Percentiles rank a stretch among this genome's conserved stretches.
These are phyloP conservation scores for Cheilosia urbana DNA, from an alignment of 2,888 invertebrate genomes.

Conservation along the genomic window DNA sequence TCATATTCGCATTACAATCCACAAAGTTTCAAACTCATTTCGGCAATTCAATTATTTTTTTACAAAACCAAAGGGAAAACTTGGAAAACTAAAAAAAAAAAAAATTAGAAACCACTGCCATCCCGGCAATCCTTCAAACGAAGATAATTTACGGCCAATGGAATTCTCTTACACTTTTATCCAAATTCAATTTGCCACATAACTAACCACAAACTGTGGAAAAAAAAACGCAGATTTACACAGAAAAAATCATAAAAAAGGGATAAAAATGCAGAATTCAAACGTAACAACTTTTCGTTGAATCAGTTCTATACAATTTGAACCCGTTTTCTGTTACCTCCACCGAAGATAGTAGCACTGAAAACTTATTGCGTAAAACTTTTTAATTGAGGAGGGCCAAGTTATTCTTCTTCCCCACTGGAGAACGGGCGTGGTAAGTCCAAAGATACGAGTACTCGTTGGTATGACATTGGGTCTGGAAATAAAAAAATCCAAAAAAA, in stretches of 20 bases:
- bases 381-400: constrained; percentile 72
- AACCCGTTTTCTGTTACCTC: constrained; percentile 62
- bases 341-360: constrained; percentile 39
- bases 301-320: constrained; percentile 62
- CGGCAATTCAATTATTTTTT: constrained; percentile 58
- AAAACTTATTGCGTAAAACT: constrained; percentile 74
- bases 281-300: constrained; percentile 71
- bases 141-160: constrained; percentile 66
- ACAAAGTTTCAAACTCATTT: constrained; percentile 55
- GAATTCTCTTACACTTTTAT: constrained; percentile 62
- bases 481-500: constrained; percentile 12
- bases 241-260: constrained; percentile 36
- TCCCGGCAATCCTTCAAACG: constrained; percentile 55
- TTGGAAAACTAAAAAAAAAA: constrained; percentile 13
- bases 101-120: constrained; percentile 8
- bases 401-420: constrained; percentile 26
- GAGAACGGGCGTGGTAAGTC: constrained; percentile 7
- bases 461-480: constrained; percentile 38
- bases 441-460: neutral
- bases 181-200: constrained; percentile 74
- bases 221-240: constrained; percentile 28
- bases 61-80: constrained; percentile 7
- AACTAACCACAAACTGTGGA: constrained; percentile 60
- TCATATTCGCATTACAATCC: constrained; percentile 49
- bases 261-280: constrained; percentile 51